Conservation (phyloP, 2,797 vertebrate genomes). For the Crax fasciolata region DNA sequence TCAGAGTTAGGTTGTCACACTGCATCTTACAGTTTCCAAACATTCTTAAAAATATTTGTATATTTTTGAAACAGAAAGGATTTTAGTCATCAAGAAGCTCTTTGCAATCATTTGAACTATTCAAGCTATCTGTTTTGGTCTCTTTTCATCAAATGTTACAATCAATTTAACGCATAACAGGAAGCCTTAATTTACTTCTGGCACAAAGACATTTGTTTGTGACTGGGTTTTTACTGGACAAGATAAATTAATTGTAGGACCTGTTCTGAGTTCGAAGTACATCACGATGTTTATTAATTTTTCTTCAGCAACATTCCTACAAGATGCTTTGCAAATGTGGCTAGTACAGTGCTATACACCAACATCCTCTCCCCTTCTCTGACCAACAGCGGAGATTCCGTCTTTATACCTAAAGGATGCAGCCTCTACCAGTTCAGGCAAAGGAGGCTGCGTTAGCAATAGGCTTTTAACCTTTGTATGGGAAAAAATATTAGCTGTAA, state of each 20-base stretch:
- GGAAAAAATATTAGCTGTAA: background rate
- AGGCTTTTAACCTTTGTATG: background rate
- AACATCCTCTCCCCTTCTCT: background rate
- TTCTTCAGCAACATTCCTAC: background rate
- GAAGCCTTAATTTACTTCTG: slow-evolving; percentile 41
- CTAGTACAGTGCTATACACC: background rate
- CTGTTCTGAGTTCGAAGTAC: background rate
- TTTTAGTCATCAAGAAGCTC: background rate
- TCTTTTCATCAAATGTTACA: slow-evolving; percentile 26
- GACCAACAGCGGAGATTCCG: background rate
- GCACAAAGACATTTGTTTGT: slow-evolving; percentile 20
- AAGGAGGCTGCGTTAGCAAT: background rate
- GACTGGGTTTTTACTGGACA: slow-evolving; percentile 20
- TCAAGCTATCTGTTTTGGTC: background rate
- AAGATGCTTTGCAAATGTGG: background rate
- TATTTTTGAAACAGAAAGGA: background rate
- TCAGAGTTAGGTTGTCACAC: background rate
- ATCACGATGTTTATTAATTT: background rate
- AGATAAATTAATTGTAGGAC: slow-evolving; percentile 44
- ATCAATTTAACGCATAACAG: background rate
- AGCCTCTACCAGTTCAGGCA: background rate
- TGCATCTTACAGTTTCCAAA: background rate
- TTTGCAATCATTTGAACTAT: background rate
- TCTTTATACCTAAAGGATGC: background rate
- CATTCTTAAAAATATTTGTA: background rate